Conservation (phyloP, 2,797 vertebrate species). For the Argyrosomus regius region DNA sequence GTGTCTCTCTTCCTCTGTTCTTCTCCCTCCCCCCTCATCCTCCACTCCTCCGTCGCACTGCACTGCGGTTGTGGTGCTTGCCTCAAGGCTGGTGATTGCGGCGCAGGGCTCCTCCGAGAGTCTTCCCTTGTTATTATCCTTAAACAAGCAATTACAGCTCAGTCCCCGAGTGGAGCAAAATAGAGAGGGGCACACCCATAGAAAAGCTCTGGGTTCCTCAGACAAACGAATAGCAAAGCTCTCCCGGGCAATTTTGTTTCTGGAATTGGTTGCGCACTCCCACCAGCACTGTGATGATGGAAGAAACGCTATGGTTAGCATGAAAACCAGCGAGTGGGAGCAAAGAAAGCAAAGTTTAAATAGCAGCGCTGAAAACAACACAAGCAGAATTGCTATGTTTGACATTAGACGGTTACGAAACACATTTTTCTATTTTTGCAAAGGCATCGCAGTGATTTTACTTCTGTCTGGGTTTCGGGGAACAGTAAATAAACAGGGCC, state of each 20-base stretch:
- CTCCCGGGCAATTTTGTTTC: constrained; percentile 61
- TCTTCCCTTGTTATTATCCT: constrained; percentile 84
- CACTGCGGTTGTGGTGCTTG: constrained; percentile 72
- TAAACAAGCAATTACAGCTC: constrained; percentile 84
- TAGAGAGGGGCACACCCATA: constrained; percentile 76
- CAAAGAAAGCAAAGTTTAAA: constrained; percentile 67
- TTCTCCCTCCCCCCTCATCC: constrained; percentile 44
- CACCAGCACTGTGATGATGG: constrained; percentile 51
- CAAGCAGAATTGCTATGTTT: constrained; percentile 64
- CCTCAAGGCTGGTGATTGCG: constrained; percentile 77
- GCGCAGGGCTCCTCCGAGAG: constrained; percentile 72
- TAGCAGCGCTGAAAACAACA: constrained; percentile 59
- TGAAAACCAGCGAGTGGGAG: constrained; percentile 45
- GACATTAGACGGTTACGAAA: constrained; percentile 65
- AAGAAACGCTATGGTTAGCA: constrained; percentile 58
- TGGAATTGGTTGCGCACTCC: constrained; percentile 55
- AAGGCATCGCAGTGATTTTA: constrained; percentile 61
- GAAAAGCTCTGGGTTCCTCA: constrained; percentile 70
- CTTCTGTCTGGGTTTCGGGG: constrained; percentile 57
- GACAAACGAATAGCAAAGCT: constrained; percentile 64
- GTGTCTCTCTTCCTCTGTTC: constrained; percentile 55
- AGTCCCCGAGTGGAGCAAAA: constrained; percentile 73
- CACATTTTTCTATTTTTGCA: constrained; percentile 64
- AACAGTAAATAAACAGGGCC: constrained; percentile 61
- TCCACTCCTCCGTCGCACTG: constrained; percentile 58